Percentiles rank a stretch among this genome's conserved stretches.
These are phyloP conservation scores for Atherinosoma microstoma DNA, from an alignment of 2,797 vertebrate species.

Conservation along the genomic window DNA sequence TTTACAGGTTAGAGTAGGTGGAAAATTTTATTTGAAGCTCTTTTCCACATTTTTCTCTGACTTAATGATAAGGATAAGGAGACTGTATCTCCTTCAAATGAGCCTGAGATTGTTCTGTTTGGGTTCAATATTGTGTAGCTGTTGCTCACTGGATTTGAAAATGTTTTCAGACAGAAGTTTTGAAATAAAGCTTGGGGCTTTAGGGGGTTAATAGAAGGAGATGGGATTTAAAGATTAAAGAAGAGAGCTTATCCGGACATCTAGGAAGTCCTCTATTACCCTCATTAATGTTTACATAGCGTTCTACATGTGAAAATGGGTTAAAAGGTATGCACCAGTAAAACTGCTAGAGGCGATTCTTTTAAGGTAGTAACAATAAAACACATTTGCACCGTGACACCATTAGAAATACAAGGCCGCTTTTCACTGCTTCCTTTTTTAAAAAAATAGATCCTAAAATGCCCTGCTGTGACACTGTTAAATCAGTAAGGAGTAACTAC, in stretches of 20 bases:
- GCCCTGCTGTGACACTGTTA: slow-evolving; percentile 1
- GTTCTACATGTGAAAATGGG: slow-evolving; percentile 8
- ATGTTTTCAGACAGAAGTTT: slow-evolving; percentile 17
- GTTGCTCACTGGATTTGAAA: slow-evolving; percentile 16
- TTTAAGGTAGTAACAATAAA: not conserved
- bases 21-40: not conserved
- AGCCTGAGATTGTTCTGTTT: not conserved
- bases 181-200: slow-evolving; percentile 14
- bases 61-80: not conserved
- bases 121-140: not conserved
- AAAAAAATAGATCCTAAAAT: slow-evolving; percentile 24
- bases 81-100: not conserved
- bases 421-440: slow-evolving; percentile 5
- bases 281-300: slow-evolving; percentile 32
- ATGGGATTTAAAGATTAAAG: slow-evolving; percentile 59
- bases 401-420: slow-evolving; percentile 17
- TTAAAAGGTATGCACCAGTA: not conserved
- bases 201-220: slow-evolving; percentile 50
- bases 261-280: slow-evolving; percentile 28
- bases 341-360: slow-evolving; percentile 6
- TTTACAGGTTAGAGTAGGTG: not conserved
- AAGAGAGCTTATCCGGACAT: slow-evolving; percentile 52
- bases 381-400: slow-evolving; percentile 16
- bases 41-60: not conserved
- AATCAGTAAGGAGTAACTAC: slow-evolving; percentile 48